Evolutionary conservation across 2,797 vertebrate genomes (phyloP), one percentile per base, ranked within the genome.

Genomic region (Sebastes taczanowskii): DNA sequence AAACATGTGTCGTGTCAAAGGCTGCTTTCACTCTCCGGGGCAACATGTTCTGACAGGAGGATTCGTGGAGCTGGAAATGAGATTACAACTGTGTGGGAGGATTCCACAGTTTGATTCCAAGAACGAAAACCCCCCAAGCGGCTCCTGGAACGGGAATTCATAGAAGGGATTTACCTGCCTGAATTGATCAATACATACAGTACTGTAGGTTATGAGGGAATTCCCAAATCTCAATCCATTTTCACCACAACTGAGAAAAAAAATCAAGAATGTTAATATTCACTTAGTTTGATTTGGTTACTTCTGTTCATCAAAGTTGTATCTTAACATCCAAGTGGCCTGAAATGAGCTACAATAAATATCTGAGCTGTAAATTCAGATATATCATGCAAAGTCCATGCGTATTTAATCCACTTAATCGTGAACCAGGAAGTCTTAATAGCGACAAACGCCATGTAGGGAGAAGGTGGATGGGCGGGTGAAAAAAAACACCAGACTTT

Each of bases 1-100:
- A 82, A 77, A 80, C 35, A 62, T 27, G 65, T 65, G 56, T 56
- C 11, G 56, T 73, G 64, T 86, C 61, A 80, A 83, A 83, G 77
- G 81, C 59, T 79, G 66, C 38, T 55, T 77, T 88, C 74, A 71
- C 49, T 79, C 53, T 58, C 20, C 61, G 4, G 14, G 3, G 3
- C 55, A 56, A 68, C 85, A 18, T 80, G 77, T 78, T 59, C 27
- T 63, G 74, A 83, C 89, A 90, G 70, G 88, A 69, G 6, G 11
- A 69, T 59, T 84, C 49, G 70, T 58, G 25, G 61, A 49, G 58
- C 35, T 73, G 13, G 13, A 63, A 73, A 30, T 46, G 23, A 74
- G 64, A 58, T 38, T 29, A 56, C 56, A 25, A 35, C 55, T 64
- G 49, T 52, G 63, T 49, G 68, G 59, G n/a, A 71, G 58, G 58